These are phyloP conservation scores for Penaeus chinensis DNA, from an alignment of 1,140 invertebrate species.

Conservation along the genomic window DNA sequence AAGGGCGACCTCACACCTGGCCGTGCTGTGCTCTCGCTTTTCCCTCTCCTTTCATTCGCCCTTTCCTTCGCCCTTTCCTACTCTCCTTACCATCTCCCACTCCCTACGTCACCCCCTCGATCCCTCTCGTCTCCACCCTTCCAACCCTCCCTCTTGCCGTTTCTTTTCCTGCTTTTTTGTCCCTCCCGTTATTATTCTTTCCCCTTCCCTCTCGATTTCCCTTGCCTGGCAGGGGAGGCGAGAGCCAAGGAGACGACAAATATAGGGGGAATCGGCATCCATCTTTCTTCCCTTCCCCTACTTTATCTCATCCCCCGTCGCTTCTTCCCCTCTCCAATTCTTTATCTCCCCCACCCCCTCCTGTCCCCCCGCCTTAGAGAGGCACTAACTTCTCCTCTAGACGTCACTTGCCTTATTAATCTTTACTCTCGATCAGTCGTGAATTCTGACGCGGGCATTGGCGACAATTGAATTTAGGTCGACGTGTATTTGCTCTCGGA, in stretches of 20 bases:
- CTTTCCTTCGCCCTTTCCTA: constrained; percentile 7
- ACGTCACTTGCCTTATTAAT: too few species aligned
- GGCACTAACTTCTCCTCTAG: neutral
- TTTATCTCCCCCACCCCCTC: neutral
- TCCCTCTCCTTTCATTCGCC: constrained; percentile 20
- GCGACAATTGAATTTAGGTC: too few species aligned
- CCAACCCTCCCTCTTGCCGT: neutral
- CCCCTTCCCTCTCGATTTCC: neutral
- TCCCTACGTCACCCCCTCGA: neutral
- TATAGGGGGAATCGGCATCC: too few species aligned
- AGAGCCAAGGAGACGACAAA: too few species aligned
- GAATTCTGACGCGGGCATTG: too few species aligned
- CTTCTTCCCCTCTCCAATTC: neutral
- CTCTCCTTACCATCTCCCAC: neutral
- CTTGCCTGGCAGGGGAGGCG: too few species aligned
- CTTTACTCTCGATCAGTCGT: too few species aligned
- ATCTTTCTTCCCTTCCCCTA: neutral
- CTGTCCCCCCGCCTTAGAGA: neutral
- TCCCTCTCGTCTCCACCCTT: neutral
- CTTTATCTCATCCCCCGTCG: neutral
- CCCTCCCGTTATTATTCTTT: neutral
- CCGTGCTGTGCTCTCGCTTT: constrained; percentile 18
- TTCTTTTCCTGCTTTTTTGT: neutral
- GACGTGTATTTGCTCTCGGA: too few species aligned
- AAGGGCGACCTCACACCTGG: constrained; percentile 50